Percentiles rank a stretch among this genome's conserved stretches.
phyloP scores from a whole-genome alignment of 2,888 invertebrate species.

The Rhaphigaster nebulosa region DNA sequence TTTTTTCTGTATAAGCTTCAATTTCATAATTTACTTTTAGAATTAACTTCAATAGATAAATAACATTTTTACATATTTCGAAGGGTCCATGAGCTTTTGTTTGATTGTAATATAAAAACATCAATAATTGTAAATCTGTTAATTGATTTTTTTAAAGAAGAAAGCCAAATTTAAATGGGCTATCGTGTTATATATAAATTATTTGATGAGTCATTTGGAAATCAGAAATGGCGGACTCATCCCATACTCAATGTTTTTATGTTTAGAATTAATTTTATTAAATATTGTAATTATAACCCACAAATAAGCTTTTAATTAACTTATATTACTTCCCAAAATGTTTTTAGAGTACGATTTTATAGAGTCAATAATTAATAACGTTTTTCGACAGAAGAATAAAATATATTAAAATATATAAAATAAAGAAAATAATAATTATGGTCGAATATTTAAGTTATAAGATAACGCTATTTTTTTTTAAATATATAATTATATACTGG shows the following conservation, averaged over 20 bases:
- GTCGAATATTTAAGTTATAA: background rate
- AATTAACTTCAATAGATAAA: no score
- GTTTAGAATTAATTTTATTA: background rate
- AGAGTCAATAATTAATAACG: background rate
- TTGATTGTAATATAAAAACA: background rate
- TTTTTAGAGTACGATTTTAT: background rate
- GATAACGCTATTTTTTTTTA: background rate
- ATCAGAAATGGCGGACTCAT: background rate
- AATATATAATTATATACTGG: background rate
- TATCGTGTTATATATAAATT: background rate
- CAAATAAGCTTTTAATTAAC: background rate
- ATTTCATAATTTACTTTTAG: no score
- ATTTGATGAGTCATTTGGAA: background rate
- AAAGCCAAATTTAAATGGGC: background rate
- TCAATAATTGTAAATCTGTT: background rate
- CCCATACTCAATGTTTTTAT: background rate
- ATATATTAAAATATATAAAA: background rate
- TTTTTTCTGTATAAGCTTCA: no score
- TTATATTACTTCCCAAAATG: background rate
- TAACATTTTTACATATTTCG: no score
- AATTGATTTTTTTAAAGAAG: background rate
- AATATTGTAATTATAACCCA: background rate
- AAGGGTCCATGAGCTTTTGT: background rate
- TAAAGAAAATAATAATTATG: background rate
- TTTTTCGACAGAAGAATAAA: background rate